phyloP scores from a whole-genome alignment of 2,797 vertebrate species.

The Columba guinea region DNA sequence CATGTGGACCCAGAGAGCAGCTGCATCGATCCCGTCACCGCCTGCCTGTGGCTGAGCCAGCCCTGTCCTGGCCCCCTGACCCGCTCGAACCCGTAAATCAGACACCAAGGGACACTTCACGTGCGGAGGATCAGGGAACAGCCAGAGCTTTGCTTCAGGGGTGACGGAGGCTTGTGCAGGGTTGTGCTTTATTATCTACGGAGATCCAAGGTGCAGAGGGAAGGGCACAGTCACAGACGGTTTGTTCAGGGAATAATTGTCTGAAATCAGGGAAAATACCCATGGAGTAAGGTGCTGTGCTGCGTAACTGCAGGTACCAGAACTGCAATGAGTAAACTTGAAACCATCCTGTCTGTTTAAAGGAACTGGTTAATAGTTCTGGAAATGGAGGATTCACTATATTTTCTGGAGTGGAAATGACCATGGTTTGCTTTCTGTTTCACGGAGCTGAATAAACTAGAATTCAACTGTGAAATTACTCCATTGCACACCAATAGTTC shows the following conservation, averaged over 20 bases:
- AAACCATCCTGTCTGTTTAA: neutral
- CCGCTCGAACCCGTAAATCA: neutral
- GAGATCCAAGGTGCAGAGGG: neutral
- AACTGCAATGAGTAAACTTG: neutral
- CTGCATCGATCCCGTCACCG: fast-evolving
- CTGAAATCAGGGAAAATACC: neutral
- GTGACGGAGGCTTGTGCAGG: neutral
- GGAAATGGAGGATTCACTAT: neutral
- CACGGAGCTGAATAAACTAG: neutral
- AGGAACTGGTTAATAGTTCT: neutral
- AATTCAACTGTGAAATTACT: neutral
- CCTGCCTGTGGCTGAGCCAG: fast-evolving
- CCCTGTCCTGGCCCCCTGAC: neutral
- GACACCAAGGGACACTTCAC: too few relatives aligned
- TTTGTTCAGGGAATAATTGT: neutral
- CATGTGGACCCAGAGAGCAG: neutral
- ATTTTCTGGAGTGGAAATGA: neutral
- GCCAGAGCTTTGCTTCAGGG: neutral
- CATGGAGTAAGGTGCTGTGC: neutral
- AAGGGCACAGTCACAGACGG: neutral
- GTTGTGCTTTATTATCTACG: neutral
- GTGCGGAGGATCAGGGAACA: too few relatives aligned
- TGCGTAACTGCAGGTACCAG: neutral
- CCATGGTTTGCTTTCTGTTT: neutral
- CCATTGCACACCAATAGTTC: neutral